Evolutionary conservation across 1,140 invertebrate genomes (phyloP), one percentile per base, ranked within the genome.

Genomic region (Popillia japonica): DNA sequence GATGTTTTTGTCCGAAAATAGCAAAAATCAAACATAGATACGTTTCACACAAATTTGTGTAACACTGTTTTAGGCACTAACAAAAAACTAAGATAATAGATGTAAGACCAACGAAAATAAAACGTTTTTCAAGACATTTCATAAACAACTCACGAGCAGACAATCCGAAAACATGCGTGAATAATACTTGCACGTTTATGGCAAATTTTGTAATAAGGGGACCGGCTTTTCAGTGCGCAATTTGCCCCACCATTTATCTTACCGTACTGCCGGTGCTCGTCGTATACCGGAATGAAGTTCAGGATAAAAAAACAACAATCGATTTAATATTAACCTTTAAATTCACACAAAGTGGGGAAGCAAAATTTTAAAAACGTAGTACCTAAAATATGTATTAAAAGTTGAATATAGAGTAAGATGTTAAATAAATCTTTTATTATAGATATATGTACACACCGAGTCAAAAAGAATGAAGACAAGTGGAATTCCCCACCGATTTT

Each of bases 121-220:
- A 48, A 48, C 44, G 44, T 10, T 14, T 48, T 48, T 14, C 11
- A 48, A 11, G n/a, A n/a, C n/a, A n/a, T n/a, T n/a, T n/a, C 17
- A n/a, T 14, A 48, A 48, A n/a, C 44, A 48, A 48, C 11, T 10
- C 44, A n/a, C 44, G 44, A 10, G 44, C 17, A 48, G 7, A 10
- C 3, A 6, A 7, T 22, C n/a, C 61, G 61, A 64, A 64, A 64
- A 64, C 61, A 64, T 2, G 22, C 61, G 61, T 64, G 61, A 64
- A 64, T 64, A 64, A 64, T 64, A 64, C 61, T 64, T 64, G 61
- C 61, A 64, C 61, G 61, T 64, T 64, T 64, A 64, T 64, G 61
- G 61, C 61, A 64, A 64, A 64, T 64, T 64, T 64, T 20, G n/a
- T 64, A 64, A 64, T 64, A 64, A 64, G 61, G 61, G 61, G 61